These are phyloP conservation scores for Nerophis ophidion DNA, from an alignment of 2,113 vertebrate genomes.

Conservation along the genomic window DNA sequence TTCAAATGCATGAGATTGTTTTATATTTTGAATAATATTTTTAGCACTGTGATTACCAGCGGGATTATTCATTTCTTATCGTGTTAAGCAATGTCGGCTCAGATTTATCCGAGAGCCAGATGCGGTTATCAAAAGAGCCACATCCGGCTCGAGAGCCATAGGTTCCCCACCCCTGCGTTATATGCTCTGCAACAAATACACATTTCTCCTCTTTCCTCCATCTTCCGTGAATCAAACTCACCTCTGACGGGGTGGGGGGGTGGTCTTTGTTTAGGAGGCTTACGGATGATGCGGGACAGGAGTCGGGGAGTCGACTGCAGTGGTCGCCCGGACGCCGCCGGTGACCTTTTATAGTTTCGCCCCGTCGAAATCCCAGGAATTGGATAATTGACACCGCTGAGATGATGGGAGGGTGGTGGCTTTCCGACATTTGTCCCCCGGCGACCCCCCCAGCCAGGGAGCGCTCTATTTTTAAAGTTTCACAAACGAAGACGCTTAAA, in stretches of 20 bases:
- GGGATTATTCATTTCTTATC: no score
- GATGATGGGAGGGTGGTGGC: constrained; percentile 22
- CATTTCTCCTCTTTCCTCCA: background rate
- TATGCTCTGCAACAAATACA: no score
- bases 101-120: no score
- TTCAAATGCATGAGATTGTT: no score
- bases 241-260: constrained; percentile 46
- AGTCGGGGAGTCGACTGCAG: constrained; percentile 68
- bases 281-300: constrained; percentile 65
- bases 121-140: no score
- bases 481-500: constrained; percentile 79
- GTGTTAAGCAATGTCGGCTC: no score
- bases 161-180: no score
- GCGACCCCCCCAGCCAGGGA: constrained; percentile 45
- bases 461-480: constrained; percentile 73
- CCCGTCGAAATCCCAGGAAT: constrained; percentile 64
- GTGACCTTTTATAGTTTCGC: constrained; percentile 73
- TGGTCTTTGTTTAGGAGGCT: constrained; percentile 52
- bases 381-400: constrained; percentile 70
- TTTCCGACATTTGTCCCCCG: constrained; percentile 39
- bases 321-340: constrained; percentile 50
- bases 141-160: no score
- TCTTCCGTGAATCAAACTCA: constrained; percentile 58
- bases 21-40: no score
- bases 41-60: no score